Percentiles rank a stretch among this genome's conserved stretches.
Evolutionary conservation across 2,797 vertebrate genomes (phyloP).

Genomic region (Mormyrops boulengeri): DNA sequence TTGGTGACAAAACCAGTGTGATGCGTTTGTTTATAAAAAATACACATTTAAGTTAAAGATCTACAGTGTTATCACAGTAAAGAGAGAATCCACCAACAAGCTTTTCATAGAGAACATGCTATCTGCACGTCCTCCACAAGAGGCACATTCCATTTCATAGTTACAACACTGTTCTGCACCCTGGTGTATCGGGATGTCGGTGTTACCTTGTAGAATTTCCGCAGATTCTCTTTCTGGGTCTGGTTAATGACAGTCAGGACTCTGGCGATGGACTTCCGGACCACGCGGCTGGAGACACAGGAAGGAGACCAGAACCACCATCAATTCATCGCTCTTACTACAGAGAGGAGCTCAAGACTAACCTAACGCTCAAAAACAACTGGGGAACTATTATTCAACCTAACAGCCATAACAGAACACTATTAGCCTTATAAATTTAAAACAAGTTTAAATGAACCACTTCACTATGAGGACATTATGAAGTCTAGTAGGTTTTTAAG

Average conservation of each 20-base stretch:
- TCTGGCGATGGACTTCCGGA: constrained; percentile 94
- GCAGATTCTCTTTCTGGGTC: constrained; percentile 96
- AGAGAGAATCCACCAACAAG: background rate
- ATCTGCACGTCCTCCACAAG: background rate
- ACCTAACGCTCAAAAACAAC: background rate
- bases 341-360: background rate
- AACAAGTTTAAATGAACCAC: background rate
- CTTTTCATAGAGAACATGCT: background rate
- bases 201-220: constrained; percentile 95
- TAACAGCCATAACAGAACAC: background rate
- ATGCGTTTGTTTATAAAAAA: background rate
- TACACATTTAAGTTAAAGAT: background rate
- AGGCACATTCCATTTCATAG: background rate
- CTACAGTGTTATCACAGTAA: background rate
- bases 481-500: background rate
- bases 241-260: constrained; percentile 98
- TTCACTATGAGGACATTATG: background rate
- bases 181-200: background rate
- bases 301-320: background rate
- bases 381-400: background rate
- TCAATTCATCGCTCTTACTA: background rate
- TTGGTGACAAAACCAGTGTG: background rate
- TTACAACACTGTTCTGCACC: background rate
- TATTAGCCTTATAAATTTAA: background rate
- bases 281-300: constrained; percentile 72